phyloP scores from a whole-genome alignment of 64 coral and sea anemone genomes.

The Orbicella faveolata region DNA sequence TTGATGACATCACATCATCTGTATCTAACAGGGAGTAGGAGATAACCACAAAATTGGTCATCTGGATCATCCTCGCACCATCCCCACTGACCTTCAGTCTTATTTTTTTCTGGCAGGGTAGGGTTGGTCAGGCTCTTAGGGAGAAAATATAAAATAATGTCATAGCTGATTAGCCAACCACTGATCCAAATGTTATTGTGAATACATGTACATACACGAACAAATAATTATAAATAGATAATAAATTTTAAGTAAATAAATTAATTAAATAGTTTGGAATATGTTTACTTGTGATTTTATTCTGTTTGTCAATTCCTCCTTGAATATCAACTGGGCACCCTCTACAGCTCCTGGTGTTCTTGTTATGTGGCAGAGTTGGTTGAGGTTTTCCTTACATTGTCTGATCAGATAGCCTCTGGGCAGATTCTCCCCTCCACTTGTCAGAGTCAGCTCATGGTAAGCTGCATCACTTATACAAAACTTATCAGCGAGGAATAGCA shows the following conservation, averaged over 20 bases:
- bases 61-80: constrained; percentile 21
- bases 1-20: constrained; percentile 31
- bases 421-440: constrained; percentile 45
- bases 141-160: not conserved
- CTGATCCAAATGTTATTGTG: not conserved
- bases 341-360: constrained; percentile 57
- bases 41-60: constrained; percentile 32
- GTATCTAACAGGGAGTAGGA: constrained; percentile 27
- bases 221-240: no score
- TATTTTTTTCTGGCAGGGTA: not conserved
- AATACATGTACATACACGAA: no score
- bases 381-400: constrained; percentile 65
- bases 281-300: not conserved
- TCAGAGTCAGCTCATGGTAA: constrained; percentile 78
- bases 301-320: constrained; percentile 27
- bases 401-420: constrained; percentile 70
- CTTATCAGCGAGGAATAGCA: constrained; percentile 50
- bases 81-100: not conserved
- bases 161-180: not conserved
- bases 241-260: no score
- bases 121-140: not conserved
- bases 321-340: constrained; percentile 57
- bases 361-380: constrained; percentile 57
- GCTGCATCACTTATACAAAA: constrained; percentile 66
- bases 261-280: not conserved